Evolutionary conservation across 2,113 vertebrate genomes (phyloP), one percentile per base, ranked within the genome.

Genomic region (Oriolus oriolus): DNA sequence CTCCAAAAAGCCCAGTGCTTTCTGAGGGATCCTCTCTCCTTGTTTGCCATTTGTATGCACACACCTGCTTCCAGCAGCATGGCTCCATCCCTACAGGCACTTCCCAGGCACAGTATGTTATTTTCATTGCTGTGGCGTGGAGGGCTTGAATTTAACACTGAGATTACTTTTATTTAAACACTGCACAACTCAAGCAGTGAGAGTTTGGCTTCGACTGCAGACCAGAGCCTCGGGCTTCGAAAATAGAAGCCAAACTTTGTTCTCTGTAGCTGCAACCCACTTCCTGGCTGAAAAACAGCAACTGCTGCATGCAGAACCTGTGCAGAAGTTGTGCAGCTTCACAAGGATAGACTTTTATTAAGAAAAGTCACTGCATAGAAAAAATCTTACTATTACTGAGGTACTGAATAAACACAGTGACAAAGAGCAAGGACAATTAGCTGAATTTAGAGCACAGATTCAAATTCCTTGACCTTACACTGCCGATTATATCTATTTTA

Each of bases 141-240:
- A 93, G 71, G 93, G 44, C 41, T 92, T 94, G 71, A 91, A 96
- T 94, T 95, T 95, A 93, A 93, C 85, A 91, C 71, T 27, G 64
- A 94, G 44, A 90, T 95, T 94, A 81, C 90, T 96, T 96, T 96
- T 96, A 90, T 95, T 96, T 95, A 95, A 96, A 94, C 82, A 86
- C 60, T 66, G 61, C 76, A 75, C 64, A 94, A 86, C 56, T 93
- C 82, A 90, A 75, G 83, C 90, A 94, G 85, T 37, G 81, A 94
- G 56, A 93, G 85, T 45, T 90, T 94, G 95, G 64, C 90, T 93
- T 91, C 79, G 3, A 84, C 71, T 77, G 85, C 47, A 86, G 71
- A 88, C 63, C 26, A 13, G 71, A 92, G 87, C 85, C 79, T 90
- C 3, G 2, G 83, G 84, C 90, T 90, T 96, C 2, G 6, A 94